Conservation (phyloP, 2,113 vertebrate genomes). For the Lepus timidus region DNA sequence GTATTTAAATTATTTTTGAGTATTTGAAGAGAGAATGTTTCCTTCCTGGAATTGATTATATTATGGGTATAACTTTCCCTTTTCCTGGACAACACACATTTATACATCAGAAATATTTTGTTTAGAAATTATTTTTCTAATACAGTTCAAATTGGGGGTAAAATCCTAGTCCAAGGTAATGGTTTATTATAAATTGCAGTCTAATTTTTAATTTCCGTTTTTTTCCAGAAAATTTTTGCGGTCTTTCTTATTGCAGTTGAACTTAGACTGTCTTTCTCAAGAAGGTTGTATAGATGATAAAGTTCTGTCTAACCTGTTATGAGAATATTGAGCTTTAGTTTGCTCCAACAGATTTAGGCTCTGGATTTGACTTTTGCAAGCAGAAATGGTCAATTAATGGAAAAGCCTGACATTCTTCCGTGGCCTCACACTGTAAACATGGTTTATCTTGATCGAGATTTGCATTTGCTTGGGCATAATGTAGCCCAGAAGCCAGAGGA, state of each 20-base stretch:
- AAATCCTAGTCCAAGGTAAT: constrained; percentile 47
- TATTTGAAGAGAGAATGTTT: constrained; percentile 60
- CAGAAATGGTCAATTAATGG: constrained; percentile 24
- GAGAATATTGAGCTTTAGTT: constrained; percentile 54
- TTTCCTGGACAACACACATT: constrained; percentile 51
- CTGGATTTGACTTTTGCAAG: constrained; percentile 27
- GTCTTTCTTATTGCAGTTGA: constrained; percentile 49
- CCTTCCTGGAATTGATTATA: constrained; percentile 37
- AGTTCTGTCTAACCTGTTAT: background rate
- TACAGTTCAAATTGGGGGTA: constrained; percentile 59
- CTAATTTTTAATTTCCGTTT: constrained; percentile 36
- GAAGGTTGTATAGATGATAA: background rate
- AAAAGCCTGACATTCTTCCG: constrained; percentile 44
- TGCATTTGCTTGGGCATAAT: background rate
- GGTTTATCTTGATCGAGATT: background rate
- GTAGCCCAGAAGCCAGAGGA: background rate
- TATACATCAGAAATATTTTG: constrained; percentile 55
- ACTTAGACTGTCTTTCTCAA: constrained; percentile 39
- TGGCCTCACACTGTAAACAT: background rate
- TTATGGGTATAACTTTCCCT: background rate
- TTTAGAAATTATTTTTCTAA: constrained; percentile 65
- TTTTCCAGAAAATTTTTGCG: background rate
- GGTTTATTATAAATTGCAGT: constrained; percentile 51
- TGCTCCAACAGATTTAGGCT: background rate
- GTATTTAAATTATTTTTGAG: constrained; percentile 54